Conservation (phyloP, 2,888 invertebrate species). For the Limnephilus auricula region DNA sequence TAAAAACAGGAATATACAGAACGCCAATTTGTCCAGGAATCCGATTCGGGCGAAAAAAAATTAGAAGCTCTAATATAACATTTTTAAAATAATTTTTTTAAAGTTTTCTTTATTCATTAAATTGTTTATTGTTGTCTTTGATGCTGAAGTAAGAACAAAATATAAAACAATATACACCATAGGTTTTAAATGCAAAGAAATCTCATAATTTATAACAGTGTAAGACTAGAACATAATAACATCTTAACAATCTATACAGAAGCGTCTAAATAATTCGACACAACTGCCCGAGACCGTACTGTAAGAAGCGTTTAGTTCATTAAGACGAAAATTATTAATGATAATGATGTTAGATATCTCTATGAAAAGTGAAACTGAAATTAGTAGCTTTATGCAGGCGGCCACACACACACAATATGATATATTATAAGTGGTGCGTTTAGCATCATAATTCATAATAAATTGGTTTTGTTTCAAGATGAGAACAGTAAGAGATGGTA, state of each 20-base stretch:
- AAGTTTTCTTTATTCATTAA: no score
- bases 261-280: neutral
- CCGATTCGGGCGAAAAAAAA: neutral
- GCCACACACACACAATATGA: neutral
- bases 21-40: no score
- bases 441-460: neutral
- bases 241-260: neutral
- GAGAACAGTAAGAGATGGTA: neutral
- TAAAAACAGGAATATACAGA: no score
- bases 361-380: neutral
- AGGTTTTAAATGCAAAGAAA: neutral
- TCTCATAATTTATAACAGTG: neutral
- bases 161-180: neutral
- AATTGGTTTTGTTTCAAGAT: neutral
- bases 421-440: neutral
- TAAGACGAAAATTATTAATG: neutral
- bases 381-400: neutral
- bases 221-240: neutral
- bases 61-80: neutral
- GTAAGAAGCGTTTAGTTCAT: neutral
- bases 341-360: slow-evolving; percentile 2
- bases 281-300: neutral
- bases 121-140: neutral
- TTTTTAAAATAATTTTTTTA: neutral
- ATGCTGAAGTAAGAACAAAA: neutral